Evolutionary conservation across 1,140 invertebrate species (phyloP).

Genomic region (Pseudachorutes palmiensis): DNA sequence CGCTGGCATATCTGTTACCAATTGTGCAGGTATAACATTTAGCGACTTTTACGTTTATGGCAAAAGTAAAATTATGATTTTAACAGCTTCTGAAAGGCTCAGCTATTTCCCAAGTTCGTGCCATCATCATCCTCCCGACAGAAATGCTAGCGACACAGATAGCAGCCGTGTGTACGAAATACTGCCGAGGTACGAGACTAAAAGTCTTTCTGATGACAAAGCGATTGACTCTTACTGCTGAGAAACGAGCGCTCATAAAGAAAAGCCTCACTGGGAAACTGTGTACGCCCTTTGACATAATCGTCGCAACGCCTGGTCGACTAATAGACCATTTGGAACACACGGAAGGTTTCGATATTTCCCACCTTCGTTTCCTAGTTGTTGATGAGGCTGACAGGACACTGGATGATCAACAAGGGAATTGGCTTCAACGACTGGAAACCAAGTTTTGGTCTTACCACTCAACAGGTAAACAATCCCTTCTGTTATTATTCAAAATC

Average conservation of each 20-base stretch:
- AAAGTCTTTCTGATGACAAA: constrained; percentile 66
- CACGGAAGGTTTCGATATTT: constrained; percentile 76
- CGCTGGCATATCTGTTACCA: constrained; percentile 85
- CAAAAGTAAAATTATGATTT: constrained; percentile 41
- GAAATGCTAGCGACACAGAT: constrained; percentile 86
- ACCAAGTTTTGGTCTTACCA: constrained; percentile 35
- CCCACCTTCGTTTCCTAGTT: constrained; percentile 71
- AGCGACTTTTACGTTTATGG: neutral
- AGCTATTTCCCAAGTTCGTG: constrained; percentile 56
- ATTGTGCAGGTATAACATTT: constrained; percentile 60
- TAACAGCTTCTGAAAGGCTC: constrained; percentile 45
- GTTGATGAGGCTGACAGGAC: constrained; percentile 91
- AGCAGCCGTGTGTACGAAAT: constrained; percentile 68
- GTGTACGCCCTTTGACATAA: constrained; percentile 56
- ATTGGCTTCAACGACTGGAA: constrained; percentile 70
- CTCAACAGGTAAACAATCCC: constrained; percentile 18
- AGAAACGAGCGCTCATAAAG: constrained; percentile 64
- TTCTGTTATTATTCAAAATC: neutral
- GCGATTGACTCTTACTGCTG: constrained; percentile 59
- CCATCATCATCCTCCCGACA: constrained; percentile 82
- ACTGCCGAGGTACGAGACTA: constrained; percentile 60
- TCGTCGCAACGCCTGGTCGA: constrained; percentile 87
- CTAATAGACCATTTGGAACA: constrained; percentile 83
- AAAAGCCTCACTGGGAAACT: constrained; percentile 25
- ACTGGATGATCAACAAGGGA: constrained; percentile 78